Evolutionary conservation across 2,888 invertebrate genomes (phyloP), one percentile per base, ranked within the genome.

Genomic region (Tetragnatha montana): DNA sequence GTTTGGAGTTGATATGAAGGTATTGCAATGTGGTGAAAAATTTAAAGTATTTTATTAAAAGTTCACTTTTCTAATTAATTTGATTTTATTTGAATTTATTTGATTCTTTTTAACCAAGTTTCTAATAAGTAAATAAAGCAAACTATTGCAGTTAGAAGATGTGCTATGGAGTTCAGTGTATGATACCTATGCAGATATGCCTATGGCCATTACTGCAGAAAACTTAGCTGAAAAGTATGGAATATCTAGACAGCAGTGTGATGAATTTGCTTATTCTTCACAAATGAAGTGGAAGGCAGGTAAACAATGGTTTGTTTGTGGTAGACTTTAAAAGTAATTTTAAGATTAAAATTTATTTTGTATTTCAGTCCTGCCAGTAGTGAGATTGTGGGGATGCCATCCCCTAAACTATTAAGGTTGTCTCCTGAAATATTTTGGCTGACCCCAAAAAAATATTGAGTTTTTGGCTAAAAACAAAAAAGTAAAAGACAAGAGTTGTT

Each of bases 181-280:
- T 0, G 99, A 99, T 93, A 95, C 96, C 0, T 96, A 97, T 93
- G 97, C 97, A 93, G 97, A 97, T 91, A 94, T 97, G 68, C 98
- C 99, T 0, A 99, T 99, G 99, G 99, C 97, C 2, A 94, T 98
- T 93, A 99, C 99, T 0, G 98, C 98, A 0, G 98, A 98, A 94
- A 98, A 98, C 93, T 95, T 98, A 78, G 98, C 97, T 0, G 97
- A 96, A 87, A 96, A 98, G 93, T 97, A 96, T 93, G 96, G 96
- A 80, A 94, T 98, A 80, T 95, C 96, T 1, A 95, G 97, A 89
- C 96, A 96, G 91, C 96, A 97, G 92, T 96, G 96, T 81, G 99
- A 99, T 93, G 95, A 95, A 91, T 99, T 96, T 94, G 96, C 98
- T 0, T 93, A 98, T 4, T 94, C 95, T 91, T 98, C 98, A 0